phyloP scores from a whole-genome alignment of 2,797 vertebrate species.

The Brotogeris chrysoptera region DNA sequence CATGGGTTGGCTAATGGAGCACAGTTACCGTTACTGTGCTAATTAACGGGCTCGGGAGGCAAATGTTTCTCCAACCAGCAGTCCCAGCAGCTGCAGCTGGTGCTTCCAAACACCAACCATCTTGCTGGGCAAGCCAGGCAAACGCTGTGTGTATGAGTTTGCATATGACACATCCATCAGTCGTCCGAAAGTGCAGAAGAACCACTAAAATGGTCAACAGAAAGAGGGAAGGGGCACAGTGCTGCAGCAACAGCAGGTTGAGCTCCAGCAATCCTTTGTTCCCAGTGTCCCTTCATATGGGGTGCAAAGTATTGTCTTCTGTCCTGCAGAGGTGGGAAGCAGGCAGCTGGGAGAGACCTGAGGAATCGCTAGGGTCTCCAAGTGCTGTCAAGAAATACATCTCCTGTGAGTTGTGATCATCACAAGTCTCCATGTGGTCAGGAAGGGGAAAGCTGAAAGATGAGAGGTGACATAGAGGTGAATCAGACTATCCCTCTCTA shows the following conservation, averaged over 20 bases:
- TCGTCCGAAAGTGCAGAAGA: background rate
- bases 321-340: background rate
- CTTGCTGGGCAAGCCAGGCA: background rate
- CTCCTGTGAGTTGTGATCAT: background rate
- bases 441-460: background rate
- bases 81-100: constrained; percentile 70
- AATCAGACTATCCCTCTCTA: background rate
- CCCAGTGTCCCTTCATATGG: background rate
- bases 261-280: background rate
- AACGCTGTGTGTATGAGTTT: background rate
- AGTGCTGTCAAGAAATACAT: background rate
- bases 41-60: constrained; percentile 83
- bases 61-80: constrained; percentile 71
- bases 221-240: background rate
- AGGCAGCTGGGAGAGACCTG: background rate
- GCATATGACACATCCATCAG: background rate
- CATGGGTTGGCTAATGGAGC: constrained; percentile 79
- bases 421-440: background rate
- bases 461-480: background rate
- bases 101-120: constrained; percentile 50
- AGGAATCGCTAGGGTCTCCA: background rate
- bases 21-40: constrained; percentile 84
- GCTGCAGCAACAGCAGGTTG: background rate
- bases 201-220: background rate
- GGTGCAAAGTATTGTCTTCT: background rate